Conservation (phyloP, 2,797 vertebrate species). For the Sylvia borin region DNA sequence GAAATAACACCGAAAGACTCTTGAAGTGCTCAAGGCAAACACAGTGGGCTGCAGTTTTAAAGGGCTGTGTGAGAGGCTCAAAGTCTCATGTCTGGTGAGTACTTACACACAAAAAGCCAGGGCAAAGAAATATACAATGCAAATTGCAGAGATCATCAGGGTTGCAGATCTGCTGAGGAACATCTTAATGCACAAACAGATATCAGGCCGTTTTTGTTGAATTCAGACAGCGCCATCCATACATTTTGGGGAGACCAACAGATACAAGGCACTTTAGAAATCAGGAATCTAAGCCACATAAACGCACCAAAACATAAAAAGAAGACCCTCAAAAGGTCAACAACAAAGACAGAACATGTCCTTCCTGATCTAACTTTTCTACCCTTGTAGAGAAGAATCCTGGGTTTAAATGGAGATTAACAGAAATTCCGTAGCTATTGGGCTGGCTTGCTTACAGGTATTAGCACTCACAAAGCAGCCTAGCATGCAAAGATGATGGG, state of each 20-base stretch:
- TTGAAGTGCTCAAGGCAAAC: not conserved
- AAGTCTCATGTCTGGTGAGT: fast-evolving
- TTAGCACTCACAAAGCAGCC: not conserved
- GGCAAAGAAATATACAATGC: not conserved
- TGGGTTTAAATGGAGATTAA: not conserved
- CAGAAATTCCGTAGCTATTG: not conserved
- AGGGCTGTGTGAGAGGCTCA: not conserved
- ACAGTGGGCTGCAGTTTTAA: not conserved
- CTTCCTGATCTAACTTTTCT: not conserved
- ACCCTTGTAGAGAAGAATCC: not conserved
- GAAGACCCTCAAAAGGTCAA: not conserved
- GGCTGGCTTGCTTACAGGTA: not conserved
- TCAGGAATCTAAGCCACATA: not conserved
- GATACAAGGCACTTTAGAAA: not conserved
- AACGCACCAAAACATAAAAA: not conserved
- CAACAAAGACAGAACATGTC: not conserved
- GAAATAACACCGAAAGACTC: not conserved
- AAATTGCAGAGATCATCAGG: not conserved
- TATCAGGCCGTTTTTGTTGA: not conserved
- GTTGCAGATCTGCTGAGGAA: not conserved
- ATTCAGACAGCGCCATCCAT: not conserved
- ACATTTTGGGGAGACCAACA: not conserved
- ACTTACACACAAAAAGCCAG: fast-evolving
- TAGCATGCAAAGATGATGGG: not conserved
- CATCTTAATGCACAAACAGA: not conserved